Conservation (phyloP, 2,888 invertebrate genomes). For the Eupithecia exiguata region DNA sequence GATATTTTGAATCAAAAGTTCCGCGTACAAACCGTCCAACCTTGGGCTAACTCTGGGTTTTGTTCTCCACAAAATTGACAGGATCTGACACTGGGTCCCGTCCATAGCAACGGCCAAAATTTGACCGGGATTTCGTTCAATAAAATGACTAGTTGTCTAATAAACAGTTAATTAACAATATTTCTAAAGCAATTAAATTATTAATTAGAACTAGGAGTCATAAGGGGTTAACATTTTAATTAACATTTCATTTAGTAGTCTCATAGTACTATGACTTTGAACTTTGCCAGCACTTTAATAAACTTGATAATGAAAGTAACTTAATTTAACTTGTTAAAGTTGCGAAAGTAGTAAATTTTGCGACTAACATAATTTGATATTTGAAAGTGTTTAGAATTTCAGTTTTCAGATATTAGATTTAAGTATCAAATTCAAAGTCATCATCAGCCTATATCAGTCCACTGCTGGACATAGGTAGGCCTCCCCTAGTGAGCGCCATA, state of each 20-base stretch:
- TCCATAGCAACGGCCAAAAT: background rate
- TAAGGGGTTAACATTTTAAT: conserved; percentile 5
- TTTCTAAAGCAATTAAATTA: background rate
- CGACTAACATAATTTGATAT: background rate
- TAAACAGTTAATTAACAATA: background rate
- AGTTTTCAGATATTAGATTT: background rate
- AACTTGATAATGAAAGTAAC: conserved; percentile 27
- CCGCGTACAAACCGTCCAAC: background rate
- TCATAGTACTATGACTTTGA: conserved; percentile 7
- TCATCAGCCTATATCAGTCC: no score
- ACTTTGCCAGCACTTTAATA: conserved; percentile 35
- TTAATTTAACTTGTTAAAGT: conserved; percentile 18
- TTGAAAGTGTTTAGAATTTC: background rate
- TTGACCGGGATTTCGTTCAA: background rate
- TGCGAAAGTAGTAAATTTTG: conserved; percentile 4
- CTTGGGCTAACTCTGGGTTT: no score
- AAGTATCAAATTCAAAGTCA: background rate
- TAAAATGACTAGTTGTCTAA: background rate
- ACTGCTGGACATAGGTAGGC: no score
- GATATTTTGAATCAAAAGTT: background rate
- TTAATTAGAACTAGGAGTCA: background rate
- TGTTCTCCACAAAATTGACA: no score
- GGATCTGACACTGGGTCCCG: no score
- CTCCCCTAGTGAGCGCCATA: no score
- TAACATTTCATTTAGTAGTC: background rate